Evolutionary conservation across 2,113 vertebrate genomes (phyloP).

Genomic region (Apteryx owenii): DNA sequence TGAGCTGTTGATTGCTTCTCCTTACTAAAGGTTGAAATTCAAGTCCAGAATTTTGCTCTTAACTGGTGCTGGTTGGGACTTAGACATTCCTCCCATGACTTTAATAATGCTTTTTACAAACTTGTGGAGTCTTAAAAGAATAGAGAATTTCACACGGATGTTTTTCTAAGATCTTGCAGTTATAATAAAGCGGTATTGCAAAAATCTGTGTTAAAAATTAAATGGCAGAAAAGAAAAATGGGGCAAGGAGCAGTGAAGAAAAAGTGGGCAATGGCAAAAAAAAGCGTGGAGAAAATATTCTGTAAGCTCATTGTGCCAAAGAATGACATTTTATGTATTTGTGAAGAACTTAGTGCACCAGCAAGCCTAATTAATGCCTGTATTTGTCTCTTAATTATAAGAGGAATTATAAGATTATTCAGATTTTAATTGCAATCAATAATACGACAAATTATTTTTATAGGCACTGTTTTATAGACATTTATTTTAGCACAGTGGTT

Average conservation of each 20-base stretch:
- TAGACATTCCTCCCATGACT: not conserved
- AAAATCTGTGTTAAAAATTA: slow-evolving; percentile 18
- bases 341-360: not conserved
- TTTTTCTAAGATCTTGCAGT: not conserved
- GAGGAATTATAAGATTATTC: no score
- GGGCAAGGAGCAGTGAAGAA: not conserved
- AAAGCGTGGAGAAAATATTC: not conserved
- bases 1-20: not conserved
- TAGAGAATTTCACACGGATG: not conserved
- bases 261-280: not conserved
- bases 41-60: not conserved
- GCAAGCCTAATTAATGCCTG: not conserved
- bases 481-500: not conserved
- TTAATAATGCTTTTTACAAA: not conserved
- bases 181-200: not conserved
- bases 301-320: not conserved
- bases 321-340: not conserved
- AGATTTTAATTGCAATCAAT: not conserved
- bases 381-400: not conserved
- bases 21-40: not conserved
- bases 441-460: not conserved
- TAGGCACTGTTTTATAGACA: not conserved
- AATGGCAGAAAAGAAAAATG: slow-evolving; percentile 14
- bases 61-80: not conserved
- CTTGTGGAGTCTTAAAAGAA: not conserved